These are phyloP conservation scores for Nephrotoma guestfalica DNA, from an alignment of 2,888 invertebrate genomes.

Conservation along the genomic window DNA sequence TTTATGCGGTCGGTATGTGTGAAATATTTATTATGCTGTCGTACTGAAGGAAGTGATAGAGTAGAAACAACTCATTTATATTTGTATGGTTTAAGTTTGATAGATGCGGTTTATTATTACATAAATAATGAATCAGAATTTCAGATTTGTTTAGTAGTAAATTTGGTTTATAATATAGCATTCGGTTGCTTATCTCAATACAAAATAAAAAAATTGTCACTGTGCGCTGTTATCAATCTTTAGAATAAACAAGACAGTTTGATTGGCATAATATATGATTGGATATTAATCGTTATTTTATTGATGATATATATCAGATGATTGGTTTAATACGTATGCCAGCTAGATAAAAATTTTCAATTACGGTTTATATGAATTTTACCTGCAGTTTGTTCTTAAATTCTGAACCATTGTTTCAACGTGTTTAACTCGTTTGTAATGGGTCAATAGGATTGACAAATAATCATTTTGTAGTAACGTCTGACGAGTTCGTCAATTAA, in stretches of 20 bases:
- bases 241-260: not conserved
- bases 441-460: too few species aligned
- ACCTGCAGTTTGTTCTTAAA: too few species aligned
- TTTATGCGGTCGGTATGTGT: not conserved
- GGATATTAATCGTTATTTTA: not conserved
- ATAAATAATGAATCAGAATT: not conserved
- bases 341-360: not conserved
- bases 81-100: not conserved
- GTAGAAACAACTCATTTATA: too few species aligned
- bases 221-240: not conserved
- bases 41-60: too few species aligned
- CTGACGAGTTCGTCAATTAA: too few species aligned
- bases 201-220: not conserved
- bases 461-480: too few species aligned
- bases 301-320: not conserved
- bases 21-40: not conserved
- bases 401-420: too few species aligned
- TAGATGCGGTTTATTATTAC: not conserved
- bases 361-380: not conserved
- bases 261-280: not conserved
- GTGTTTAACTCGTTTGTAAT: too few species aligned
- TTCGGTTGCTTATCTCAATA: not conserved
- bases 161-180: not conserved
- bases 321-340: not conserved
- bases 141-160: not conserved